A percentile compares a stretch with the other conserved stretches of the same genome.
Evolutionary conservation across 2,888 invertebrate species (phyloP).

Genomic region (Aphodius sticticus): DNA sequence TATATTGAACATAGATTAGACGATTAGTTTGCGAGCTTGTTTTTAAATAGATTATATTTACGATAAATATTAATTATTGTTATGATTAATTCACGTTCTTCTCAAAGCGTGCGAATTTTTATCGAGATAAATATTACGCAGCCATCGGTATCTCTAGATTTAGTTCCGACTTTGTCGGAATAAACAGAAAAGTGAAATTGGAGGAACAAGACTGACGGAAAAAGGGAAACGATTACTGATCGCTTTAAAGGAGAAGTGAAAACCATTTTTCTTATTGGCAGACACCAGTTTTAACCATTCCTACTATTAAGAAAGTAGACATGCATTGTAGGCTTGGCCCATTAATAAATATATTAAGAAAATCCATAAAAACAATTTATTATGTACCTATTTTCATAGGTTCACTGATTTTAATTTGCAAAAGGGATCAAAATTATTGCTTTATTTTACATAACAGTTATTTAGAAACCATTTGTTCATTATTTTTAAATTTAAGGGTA

Average conservation of each 20-base stretch:
- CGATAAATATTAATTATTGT: neutral
- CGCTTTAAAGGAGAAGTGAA: constrained; percentile 4
- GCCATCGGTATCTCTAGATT: neutral
- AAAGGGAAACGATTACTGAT: neutral
- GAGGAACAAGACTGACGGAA: neutral
- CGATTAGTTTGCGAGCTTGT: neutral
- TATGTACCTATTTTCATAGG: too few species aligned
- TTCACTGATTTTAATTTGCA: too few species aligned
- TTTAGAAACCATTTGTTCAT: too few species aligned
- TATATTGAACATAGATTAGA: too few species aligned
- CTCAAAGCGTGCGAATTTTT: neutral
- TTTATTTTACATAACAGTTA: too few species aligned
- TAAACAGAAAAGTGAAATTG: neutral
- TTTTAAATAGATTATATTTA: neutral
- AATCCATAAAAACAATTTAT: too few species aligned
- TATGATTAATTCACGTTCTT: neutral
- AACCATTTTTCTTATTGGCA: neutral
- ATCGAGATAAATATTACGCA: neutral
- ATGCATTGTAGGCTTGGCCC: neutral
- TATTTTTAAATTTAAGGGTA: too few species aligned
- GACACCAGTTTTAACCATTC: neutral
- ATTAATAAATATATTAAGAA: too few species aligned
- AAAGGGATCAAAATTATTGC: too few species aligned
- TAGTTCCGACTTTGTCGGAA: neutral
- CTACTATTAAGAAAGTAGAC: neutral